Conservation (phyloP, 2,888 invertebrate genomes). For the Synergus laeviventris region DNA sequence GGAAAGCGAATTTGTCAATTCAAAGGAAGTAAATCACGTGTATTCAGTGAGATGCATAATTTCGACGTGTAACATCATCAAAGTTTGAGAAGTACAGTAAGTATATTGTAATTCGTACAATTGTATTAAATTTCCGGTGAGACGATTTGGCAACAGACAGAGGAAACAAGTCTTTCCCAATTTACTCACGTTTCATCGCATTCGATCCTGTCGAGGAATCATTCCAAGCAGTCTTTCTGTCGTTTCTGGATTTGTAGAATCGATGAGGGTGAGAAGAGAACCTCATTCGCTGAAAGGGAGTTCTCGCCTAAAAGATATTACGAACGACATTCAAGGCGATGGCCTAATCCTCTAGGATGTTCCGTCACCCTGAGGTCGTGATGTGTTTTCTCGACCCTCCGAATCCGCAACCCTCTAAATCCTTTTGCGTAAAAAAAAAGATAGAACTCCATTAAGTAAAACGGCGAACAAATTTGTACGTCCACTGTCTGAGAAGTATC, state of each 20-base stretch:
- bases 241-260: slow-evolving; percentile 26
- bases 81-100: background rate
- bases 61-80: background rate
- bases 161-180: background rate
- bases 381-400: slow-evolving; percentile 49
- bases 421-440: slow-evolving; percentile 55
- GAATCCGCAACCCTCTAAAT: slow-evolving; percentile 54
- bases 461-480: slow-evolving; percentile 62
- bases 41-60: background rate
- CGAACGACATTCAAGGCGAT: background rate
- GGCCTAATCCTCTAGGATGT: slow-evolving; percentile 51
- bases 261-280: background rate
- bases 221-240: background rate
- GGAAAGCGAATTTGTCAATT: background rate
- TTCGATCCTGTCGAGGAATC: slow-evolving; percentile 13
- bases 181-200: slow-evolving; percentile 1
- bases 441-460: slow-evolving; percentile 62
- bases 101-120: background rate
- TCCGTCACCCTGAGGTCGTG: slow-evolving; percentile 45
- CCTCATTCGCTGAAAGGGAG: slow-evolving; percentile 16
- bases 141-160: background rate
- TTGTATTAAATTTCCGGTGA: background rate
- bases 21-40: background rate
- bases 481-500: slow-evolving; percentile 48
- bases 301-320: slow-evolving; percentile 38